phyloP scores from a whole-genome alignment of 2,113 vertebrate species.

The human (Homo sapiens) region DNA sequence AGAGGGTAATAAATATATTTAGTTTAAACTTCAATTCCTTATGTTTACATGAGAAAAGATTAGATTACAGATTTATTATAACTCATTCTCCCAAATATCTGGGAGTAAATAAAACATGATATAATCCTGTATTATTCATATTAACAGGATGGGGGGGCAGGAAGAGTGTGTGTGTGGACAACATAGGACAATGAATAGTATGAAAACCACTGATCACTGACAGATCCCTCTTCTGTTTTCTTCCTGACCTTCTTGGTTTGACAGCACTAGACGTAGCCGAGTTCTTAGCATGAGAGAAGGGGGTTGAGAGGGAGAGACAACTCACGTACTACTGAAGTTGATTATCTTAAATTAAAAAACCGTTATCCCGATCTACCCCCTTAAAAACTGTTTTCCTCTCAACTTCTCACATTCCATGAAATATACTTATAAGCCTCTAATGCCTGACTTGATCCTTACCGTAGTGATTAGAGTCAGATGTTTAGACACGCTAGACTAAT shows the following conservation, averaged over 20 bases:
- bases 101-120: conserved; percentile 43
- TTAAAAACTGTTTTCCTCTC: conserved; percentile 22
- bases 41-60: conserved; percentile 60
- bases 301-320: neutral
- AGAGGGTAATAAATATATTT: conserved; percentile 66
- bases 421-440: neutral
- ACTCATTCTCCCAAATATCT: conserved; percentile 43
- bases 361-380: too few relatives aligned
- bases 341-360: conserved; percentile 1
- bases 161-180: conserved; percentile 26
- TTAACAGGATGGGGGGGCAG: neutral
- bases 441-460: conserved; percentile 25
- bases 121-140: conserved; percentile 46
- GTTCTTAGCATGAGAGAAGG: neutral
- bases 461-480: conserved; percentile 63
- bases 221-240: neutral
- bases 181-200: neutral
- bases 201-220: neutral
- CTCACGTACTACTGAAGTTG: neutral
- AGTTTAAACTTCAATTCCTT: conserved; percentile 63
- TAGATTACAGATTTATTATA: conserved; percentile 64
- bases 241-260: neutral
- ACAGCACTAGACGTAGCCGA: neutral
- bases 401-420: conserved; percentile 37
- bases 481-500: conserved; percentile 63